phyloP scores from a whole-genome alignment of 53 echinoderm and acorn worm species.

The Holothuria leucospilota region DNA sequence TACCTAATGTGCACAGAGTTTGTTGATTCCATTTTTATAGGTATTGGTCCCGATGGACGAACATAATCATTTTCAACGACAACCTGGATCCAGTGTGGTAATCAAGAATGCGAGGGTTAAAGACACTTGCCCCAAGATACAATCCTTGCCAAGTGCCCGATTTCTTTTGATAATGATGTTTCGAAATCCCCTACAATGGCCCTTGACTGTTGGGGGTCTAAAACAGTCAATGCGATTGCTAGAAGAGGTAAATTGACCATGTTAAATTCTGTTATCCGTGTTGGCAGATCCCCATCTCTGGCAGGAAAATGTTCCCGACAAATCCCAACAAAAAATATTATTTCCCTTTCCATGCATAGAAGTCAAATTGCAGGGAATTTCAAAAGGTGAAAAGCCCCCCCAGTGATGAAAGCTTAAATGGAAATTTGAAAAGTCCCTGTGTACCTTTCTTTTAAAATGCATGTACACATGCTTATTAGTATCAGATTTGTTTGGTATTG shows the following conservation, averaged over 20 bases:
- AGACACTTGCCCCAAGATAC: slow-evolving; percentile 91
- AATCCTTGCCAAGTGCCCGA: slow-evolving; percentile 88
- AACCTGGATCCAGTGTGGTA: slow-evolving; percentile 97
- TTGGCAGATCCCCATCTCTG: too few relatives aligned
- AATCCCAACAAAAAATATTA: too few relatives aligned
- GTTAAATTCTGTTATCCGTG: background rate
- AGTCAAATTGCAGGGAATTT: too few relatives aligned
- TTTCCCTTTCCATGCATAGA: too few relatives aligned
- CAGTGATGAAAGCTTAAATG: too few relatives aligned
- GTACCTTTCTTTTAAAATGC: too few relatives aligned
- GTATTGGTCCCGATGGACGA: slow-evolving; percentile 97
- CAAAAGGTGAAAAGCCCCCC: too few relatives aligned
- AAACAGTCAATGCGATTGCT: slow-evolving; percentile 92
- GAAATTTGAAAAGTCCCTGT: too few relatives aligned
- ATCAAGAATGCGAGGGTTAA: slow-evolving; percentile 89
- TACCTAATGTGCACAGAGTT: too few relatives aligned
- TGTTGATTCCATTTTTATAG: slow-evolving; percentile 37
- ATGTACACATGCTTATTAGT: too few relatives aligned
- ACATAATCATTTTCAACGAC: slow-evolving; percentile 97
- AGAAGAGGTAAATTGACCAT: slow-evolving; percentile 71
- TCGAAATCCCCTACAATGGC: slow-evolving; percentile 87
- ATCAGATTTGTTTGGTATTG: too few relatives aligned
- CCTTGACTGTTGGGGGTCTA: slow-evolving; percentile 93
- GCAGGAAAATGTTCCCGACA: too few relatives aligned
- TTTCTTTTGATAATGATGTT: slow-evolving; percentile 88